These are phyloP conservation scores for Xenopus borealis DNA, from an alignment of 2,113 vertebrate species.

Conservation along the genomic window DNA sequence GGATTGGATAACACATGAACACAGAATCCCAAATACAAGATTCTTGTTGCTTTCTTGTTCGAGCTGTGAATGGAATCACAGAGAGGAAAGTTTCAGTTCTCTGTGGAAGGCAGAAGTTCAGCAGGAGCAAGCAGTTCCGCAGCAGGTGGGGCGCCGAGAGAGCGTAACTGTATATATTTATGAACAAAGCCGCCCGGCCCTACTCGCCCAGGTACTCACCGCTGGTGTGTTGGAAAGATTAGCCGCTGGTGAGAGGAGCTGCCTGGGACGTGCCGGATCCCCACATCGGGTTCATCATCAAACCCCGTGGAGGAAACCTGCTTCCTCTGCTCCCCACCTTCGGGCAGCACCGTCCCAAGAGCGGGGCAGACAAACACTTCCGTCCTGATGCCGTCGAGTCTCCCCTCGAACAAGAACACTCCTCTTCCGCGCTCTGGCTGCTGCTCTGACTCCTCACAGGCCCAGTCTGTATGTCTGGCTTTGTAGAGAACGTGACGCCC, in stretches of 20 bases:
- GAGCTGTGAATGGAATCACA: too few relatives aligned
- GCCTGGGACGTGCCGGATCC: slow-evolving; percentile 37
- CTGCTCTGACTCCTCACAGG: not conserved
- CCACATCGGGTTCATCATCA: slow-evolving; percentile 42
- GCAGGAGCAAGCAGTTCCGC: too few relatives aligned
- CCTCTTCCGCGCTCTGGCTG: not conserved
- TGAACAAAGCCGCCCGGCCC: too few relatives aligned
- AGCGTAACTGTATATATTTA: too few relatives aligned
- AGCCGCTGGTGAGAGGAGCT: slow-evolving; percentile 41
- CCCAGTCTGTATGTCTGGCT: not conserved
- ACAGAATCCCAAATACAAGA: too few relatives aligned
- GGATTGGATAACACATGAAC: too few relatives aligned
- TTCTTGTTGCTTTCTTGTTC: too few relatives aligned
- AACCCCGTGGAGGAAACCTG: slow-evolving; percentile 10
- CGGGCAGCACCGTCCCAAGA: not conserved
- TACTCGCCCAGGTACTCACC: slow-evolving; percentile 9
- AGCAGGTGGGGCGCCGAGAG: too few relatives aligned
- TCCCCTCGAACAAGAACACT: not conserved
- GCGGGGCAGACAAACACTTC: not conserved
- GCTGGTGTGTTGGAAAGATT: slow-evolving; percentile 25
- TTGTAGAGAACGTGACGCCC: not conserved
- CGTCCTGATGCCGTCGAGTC: not conserved
- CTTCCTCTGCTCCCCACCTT: not conserved
- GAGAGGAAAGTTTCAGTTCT: too few relatives aligned
- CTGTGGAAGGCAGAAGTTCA: too few relatives aligned